A percentile compares a stretch with the other conserved stretches of the same genome.
phyloP scores from a whole-genome alignment of 2,113 vertebrate genomes.

The Pelvicachromis taeniatus region DNA sequence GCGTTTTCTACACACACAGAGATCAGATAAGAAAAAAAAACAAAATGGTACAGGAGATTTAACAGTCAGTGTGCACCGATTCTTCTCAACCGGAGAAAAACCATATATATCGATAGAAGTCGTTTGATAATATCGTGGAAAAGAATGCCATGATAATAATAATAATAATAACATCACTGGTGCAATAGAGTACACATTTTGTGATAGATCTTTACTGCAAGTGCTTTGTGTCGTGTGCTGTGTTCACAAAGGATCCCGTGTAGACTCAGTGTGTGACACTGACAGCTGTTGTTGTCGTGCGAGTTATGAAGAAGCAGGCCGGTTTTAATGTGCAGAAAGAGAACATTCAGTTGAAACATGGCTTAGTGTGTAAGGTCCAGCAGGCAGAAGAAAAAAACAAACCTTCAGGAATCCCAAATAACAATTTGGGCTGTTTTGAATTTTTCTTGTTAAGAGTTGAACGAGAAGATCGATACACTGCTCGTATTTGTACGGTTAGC shows the following conservation, averaged over 20 bases:
- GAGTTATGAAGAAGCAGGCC: constrained; percentile 2
- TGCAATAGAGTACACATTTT: constrained; percentile 32
- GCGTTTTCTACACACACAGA: constrained; percentile 62
- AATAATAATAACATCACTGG: constrained; percentile 38
- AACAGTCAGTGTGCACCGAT: constrained; percentile 72
- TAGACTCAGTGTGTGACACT: not conserved
- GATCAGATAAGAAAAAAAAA: constrained; percentile 4
- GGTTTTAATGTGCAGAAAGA: constrained; percentile 31
- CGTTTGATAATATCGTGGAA: constrained; percentile 42
- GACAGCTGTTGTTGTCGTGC: not conserved
- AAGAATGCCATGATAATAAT: constrained; percentile 21
- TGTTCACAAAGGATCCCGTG: not conserved
- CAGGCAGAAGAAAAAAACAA: not conserved
- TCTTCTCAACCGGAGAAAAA: constrained; percentile 36
- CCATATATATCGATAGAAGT: constrained; percentile 35
- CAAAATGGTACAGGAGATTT: constrained; percentile 47
- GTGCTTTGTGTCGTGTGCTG: constrained; percentile 1
- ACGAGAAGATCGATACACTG: not conserved
- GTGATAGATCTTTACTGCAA: constrained; percentile 44
- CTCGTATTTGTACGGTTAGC: not conserved
- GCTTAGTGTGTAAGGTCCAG: constrained; percentile 31
- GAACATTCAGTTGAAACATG: constrained; percentile 58
- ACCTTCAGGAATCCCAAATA: not conserved
- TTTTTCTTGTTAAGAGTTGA: not conserved
- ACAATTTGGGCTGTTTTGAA: not conserved